Percentiles rank a stretch among this genome's conserved stretches.
Evolutionary conservation across 1,140 invertebrate genomes (phyloP).

Genomic region (Lordiphosa mommai): DNA sequence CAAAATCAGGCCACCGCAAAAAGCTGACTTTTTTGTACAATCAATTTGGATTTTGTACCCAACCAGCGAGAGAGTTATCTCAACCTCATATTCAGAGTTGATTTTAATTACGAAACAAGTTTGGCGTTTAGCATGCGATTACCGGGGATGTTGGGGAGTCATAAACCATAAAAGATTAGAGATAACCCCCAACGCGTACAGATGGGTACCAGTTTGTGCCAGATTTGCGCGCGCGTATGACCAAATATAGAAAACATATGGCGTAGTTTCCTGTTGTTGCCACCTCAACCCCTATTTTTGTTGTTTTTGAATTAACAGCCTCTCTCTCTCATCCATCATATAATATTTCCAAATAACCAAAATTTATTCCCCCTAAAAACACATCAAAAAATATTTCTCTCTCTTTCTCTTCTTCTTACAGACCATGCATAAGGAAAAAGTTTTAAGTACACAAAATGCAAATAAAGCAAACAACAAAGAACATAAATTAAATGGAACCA

Average conservation of each 20-base stretch:
- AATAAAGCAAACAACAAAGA: conserved; percentile 60
- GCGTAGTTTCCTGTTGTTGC: too few species aligned
- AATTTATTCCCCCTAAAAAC: conserved; percentile 1
- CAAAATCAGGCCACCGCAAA: not conserved
- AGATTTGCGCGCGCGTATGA: not conserved
- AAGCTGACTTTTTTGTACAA: not conserved
- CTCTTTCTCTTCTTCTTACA: conserved; percentile 45
- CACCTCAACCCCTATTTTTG: not conserved
- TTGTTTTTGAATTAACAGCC: not conserved
- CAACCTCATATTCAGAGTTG: conserved; percentile 3
- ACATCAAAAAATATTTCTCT: conserved; percentile 21
- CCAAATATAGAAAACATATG: too few species aligned
- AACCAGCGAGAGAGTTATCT: conserved; percentile 8
- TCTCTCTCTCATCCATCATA: not conserved
- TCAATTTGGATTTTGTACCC: conserved; percentile 30
- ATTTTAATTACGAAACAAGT: conserved; percentile 44
- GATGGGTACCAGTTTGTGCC: conserved; percentile 1
- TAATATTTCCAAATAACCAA: not conserved
- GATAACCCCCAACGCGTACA: conserved; percentile 9
- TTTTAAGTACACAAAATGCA: conserved; percentile 56
- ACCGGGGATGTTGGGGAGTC: conserved; percentile 4
- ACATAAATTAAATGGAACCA: conserved; percentile 58
- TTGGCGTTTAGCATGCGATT: conserved; percentile 36
- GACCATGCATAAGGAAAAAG: conserved; percentile 68
- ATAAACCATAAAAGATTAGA: conserved; percentile 29